phyloP scores from a whole-genome alignment of 2,797 vertebrate species.

The Sandelia bainsii region DNA sequence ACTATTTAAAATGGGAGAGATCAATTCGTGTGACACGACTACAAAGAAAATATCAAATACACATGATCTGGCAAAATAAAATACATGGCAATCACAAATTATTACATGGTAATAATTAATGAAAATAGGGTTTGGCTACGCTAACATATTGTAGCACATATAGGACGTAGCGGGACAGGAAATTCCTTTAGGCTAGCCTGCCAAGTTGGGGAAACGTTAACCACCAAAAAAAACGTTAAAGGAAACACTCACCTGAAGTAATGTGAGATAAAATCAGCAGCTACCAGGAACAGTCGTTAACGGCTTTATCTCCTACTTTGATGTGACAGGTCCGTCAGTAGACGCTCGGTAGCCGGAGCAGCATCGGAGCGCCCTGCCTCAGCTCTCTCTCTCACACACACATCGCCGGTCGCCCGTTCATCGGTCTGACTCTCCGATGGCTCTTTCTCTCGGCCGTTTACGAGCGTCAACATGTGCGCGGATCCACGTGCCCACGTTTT shows the following conservation, averaged over 20 bases:
- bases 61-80: background rate
- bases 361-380: slow-evolving; percentile 55
- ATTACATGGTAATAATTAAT: background rate
- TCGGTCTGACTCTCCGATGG: slow-evolving; percentile 63
- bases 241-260: slow-evolving; percentile 62
- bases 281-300: slow-evolving; percentile 7
- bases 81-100: background rate
- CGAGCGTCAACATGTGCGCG: slow-evolving; percentile 85
- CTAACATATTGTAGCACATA: slow-evolving; percentile 4
- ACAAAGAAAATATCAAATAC: background rate
- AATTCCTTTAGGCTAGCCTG: slow-evolving; percentile 53
- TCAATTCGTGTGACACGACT: background rate
- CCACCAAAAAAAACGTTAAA: background rate
- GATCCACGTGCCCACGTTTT: slow-evolving; percentile 85
- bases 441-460: slow-evolving; percentile 74
- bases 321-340: slow-evolving; percentile 36
- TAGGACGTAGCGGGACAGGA: slow-evolving; percentile 57
- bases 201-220: slow-evolving; percentile 55
- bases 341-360: slow-evolving; percentile 53
- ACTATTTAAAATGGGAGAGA: background rate
- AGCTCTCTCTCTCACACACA: slow-evolving; percentile 18
- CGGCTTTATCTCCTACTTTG: slow-evolving; percentile 17
- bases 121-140: background rate
- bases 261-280: slow-evolving; percentile 25
- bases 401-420: slow-evolving; percentile 47